Percentiles rank a stretch among this genome's conserved stretches.
Evolutionary conservation across 2,113 vertebrate species (phyloP).

Genomic region (Hemiprocne comata): DNA sequence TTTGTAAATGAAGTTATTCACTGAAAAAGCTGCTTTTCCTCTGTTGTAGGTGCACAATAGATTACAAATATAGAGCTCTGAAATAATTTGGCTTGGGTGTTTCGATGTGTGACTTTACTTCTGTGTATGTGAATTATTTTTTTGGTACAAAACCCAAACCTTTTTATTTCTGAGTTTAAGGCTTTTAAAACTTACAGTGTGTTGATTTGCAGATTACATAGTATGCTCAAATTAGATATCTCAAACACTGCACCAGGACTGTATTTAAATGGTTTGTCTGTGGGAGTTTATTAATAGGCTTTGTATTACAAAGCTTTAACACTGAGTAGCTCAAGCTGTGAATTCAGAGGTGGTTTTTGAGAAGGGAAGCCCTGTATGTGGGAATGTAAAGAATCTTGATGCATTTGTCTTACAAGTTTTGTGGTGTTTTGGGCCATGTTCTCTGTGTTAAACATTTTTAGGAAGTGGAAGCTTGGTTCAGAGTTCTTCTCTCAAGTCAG

Average conservation of each 20-base stretch:
- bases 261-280: neutral
- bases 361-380: neutral
- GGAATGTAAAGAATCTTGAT: neutral
- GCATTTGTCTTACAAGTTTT: neutral
- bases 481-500: neutral
- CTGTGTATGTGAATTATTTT: neutral
- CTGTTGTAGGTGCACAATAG: neutral
- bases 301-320: neutral
- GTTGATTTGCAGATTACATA: neutral
- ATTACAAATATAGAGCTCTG: neutral
- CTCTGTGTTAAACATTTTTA: neutral
- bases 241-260: neutral
- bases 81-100: neutral
- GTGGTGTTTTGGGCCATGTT: neutral
- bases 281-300: neutral
- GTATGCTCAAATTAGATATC: neutral
- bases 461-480: neutral
- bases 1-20: neutral
- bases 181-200: neutral
- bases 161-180: neutral
- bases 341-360: neutral
- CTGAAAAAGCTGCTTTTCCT: neutral
- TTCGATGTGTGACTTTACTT: neutral
- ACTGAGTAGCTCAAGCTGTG: neutral
- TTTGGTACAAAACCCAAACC: neutral